Evolutionary conservation across 2,888 invertebrate species (phyloP), one percentile per base, ranked within the genome.

Genomic region (Bugulina stolonifera): DNA sequence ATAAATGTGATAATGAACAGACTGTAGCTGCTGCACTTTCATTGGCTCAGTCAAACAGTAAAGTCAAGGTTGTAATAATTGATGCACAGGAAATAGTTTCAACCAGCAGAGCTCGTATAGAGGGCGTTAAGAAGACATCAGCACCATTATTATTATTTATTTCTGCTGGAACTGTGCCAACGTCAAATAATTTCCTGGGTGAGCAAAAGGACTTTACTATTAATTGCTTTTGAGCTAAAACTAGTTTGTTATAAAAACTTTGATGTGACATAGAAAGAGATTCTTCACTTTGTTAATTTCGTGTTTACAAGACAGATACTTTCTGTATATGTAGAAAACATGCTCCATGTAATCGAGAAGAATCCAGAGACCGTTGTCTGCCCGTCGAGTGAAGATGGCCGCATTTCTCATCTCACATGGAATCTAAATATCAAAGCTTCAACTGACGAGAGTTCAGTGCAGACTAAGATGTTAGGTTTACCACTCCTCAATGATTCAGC

Each of bases 121-220:
- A 14, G 22, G 64, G 25, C 32, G 34, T 64, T 2, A 34, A 64
- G 29, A 34, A 34, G 18, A 34, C 34, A 34, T 5, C 64, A 32
- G 64, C 64, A 14, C 64, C 64, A 32, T 64, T 64, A 29, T 14
- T 64, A 3, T 32, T 64, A 25, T 64, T 64, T 64, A 32, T 64
- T 18, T 64, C 64, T 18, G 29, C 64, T 64, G 64, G 64, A 22
- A 32, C 10, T 5, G 18, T 64, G n/a, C 64, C 64, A 32, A 27
- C 10, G 5, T 64, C 64, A 10, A 5, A 25, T 25, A 10, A 10
- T 10, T 64, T 64, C 32, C 32, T 64, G 14, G 64, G 64, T 64
- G 32, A n/a, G n/a, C n/a, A n/a, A n/a, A n/a, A n/a, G n/a, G n/a
- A n/a, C n/a, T n/a, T n/a, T n/a, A n/a, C n/a, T n/a, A n/a, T n/a